A percentile compares a stretch with the other conserved stretches of the same genome.
Evolutionary conservation across 2,797 vertebrate species (phyloP).

Genomic region (Microctenopoma steveboyesi): DNA sequence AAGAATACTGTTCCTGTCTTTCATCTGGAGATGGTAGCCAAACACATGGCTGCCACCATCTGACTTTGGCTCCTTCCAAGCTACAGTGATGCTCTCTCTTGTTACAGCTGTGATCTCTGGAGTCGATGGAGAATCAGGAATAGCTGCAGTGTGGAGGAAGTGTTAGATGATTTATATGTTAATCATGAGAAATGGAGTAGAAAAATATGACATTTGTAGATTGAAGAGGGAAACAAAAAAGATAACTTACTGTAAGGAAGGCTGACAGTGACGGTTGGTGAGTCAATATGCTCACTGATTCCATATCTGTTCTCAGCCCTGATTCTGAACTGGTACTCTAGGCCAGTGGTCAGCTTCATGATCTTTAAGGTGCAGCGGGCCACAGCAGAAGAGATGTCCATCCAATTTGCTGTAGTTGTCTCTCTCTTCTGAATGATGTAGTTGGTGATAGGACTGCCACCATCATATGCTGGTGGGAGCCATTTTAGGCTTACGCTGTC

Average conservation of each 20-base stretch:
- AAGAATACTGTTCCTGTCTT: conserved; percentile 96
- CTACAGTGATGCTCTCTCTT: conserved; percentile 90
- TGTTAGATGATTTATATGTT: conserved; percentile 5
- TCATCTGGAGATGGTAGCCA: conserved; percentile 98
- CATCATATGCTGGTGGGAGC: conserved; percentile 94
- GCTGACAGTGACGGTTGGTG: conserved; percentile 86
- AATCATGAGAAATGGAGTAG: background rate
- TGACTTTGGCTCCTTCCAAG: conserved; percentile 94
- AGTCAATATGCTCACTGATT: conserved; percentile 95
- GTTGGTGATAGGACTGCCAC: conserved; percentile 96
- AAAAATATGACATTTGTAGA: background rate
- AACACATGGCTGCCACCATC: conserved; percentile 92
- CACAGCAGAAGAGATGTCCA: conserved; percentile 93
- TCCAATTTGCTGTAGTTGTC: conserved; percentile 94
- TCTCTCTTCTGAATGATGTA: conserved; percentile 97
- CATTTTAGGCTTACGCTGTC: conserved; percentile 91
- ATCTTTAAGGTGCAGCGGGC: conserved; percentile 94
- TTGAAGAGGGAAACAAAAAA: conserved; percentile 8
- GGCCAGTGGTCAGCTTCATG: conserved; percentile 92
- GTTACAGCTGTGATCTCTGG: conserved; percentile 92
- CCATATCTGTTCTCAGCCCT: conserved; percentile 98
- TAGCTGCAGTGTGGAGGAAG: conserved; percentile 79
- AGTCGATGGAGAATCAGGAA: conserved; percentile 90
- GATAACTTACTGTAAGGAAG: conserved; percentile 94
- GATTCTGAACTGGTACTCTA: conserved; percentile 98